These are phyloP conservation scores for Habrosyne pyritoides DNA, from an alignment of 2,888 invertebrate genomes.

Conservation along the genomic window DNA sequence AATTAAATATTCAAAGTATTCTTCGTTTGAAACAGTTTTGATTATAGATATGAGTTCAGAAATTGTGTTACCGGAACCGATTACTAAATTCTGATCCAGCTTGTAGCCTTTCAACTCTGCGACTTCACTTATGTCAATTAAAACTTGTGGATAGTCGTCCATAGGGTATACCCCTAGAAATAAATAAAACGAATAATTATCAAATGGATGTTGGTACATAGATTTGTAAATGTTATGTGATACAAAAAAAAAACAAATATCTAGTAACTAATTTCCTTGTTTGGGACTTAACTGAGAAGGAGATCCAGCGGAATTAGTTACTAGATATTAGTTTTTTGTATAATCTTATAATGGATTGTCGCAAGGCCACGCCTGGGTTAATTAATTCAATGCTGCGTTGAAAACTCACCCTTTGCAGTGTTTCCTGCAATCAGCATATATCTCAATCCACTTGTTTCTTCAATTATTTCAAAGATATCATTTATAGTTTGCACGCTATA, in stretches of 20 bases:
- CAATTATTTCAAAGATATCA: conserved; percentile 80
- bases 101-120: conserved; percentile 54
- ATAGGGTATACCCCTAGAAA: conserved; percentile 67
- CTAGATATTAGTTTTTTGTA: too few species aligned
- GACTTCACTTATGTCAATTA: conserved; percentile 67
- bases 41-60: conserved; percentile 71
- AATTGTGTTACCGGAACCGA: conserved; percentile 67
- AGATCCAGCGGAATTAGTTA: too few species aligned
- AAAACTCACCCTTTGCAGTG: conserved; percentile 85
- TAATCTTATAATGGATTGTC: too few species aligned
- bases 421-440: conserved; percentile 88
- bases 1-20: conserved; percentile 84
- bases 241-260: too few species aligned
- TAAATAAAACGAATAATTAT: background rate
- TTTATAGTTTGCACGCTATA: conserved; percentile 75
- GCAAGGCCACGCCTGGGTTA: too few species aligned
- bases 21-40: conserved; percentile 46
- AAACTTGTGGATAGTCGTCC: conserved; percentile 52
- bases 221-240: too few species aligned
- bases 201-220: too few species aligned
- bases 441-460: conserved; percentile 57
- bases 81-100: conserved; percentile 62
- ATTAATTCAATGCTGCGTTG: too few species aligned
- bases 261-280: too few species aligned
- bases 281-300: too few species aligned